Conservation (phyloP, 2,113 vertebrate species). For the Speoplatyrhinus poulsoni region DNA sequence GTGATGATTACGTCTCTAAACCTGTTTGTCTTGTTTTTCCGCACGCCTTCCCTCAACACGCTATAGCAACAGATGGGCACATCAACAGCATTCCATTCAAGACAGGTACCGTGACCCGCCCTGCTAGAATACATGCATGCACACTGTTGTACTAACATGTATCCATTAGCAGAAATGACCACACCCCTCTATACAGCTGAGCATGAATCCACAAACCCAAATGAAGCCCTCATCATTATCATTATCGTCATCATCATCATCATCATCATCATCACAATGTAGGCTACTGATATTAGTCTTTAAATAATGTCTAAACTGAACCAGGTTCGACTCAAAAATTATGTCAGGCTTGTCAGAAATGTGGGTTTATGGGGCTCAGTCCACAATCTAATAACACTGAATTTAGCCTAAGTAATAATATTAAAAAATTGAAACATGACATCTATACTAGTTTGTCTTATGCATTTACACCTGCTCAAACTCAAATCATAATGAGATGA, state of each 20-base stretch:
- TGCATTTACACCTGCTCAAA: background rate
- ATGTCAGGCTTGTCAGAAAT: no score
- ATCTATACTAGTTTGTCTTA: background rate
- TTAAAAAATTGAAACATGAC: no score
- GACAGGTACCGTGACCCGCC: slow-evolving; percentile 21
- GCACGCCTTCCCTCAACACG: slow-evolving; percentile 73
- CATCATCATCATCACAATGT: no score
- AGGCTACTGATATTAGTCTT: no score
- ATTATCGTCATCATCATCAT: no score
- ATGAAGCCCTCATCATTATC: background rate
- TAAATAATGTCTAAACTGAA: no score
- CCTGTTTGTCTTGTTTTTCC: slow-evolving; percentile 70
- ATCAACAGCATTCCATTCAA: slow-evolving; percentile 37
- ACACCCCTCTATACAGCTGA: background rate
- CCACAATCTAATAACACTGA: no score
- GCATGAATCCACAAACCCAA: background rate
- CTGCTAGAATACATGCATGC: background rate
- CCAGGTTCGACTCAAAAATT: no score
- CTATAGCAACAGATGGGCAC: slow-evolving; percentile 44
- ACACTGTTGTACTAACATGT: background rate
- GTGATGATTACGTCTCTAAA: slow-evolving; percentile 42
- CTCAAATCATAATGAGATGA: no score
- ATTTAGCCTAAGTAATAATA: no score
- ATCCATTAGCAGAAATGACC: background rate
- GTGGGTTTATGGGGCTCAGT: no score